Base-by-base conservation (phyloP, 2,113 vertebrate genomes). In the Phylloscopus trochilus region DNA sequence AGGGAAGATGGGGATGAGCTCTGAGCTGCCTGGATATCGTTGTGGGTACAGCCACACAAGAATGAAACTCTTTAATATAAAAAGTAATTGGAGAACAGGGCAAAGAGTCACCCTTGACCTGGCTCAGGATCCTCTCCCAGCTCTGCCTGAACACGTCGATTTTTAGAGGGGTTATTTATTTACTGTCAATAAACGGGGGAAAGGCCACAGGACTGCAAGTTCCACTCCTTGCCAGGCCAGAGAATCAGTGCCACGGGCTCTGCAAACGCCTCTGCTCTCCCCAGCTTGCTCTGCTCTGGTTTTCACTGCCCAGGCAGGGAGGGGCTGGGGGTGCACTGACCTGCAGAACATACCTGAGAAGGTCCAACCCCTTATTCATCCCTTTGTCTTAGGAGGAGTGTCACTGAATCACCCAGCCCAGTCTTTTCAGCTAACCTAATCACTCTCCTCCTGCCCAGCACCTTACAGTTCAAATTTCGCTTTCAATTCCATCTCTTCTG, bases 101-200 rank as follows among this genome's bases (percentile, higher is more conserved):
- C 28, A 62, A 88, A 56, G 10, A 23, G 24, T 22, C 70, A 76
- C 5, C 37, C 39, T 39, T 47, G n/a, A 81, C 49, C 27, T 39
- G 41, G n/a, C 10, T 41, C 47, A 41, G 46, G 10, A n/a, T 67
- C 33, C 67, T 79, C 66, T 27, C 37, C 70, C 46, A 83, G 4
- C n/a, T 82, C 22, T 41, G 21, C 31, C 55, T 56, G 62, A 79
- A 23, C 6, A 21, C 0, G 3, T 19, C 0, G 0, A 35, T 60
- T 78, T 92, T 93, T 52, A 64, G 22, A 53, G 27, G 15, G 5
- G 2, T 70, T 70, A 31, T 73, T 70, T 70, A 31, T 73, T 81
- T 83, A 66, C 24, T 22, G 37, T 11, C 87, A 43, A 39, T 11
- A 33, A 91, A 44, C 18, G 39, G 41, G 41, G 46, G 31, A 83